A percentile compares a stretch with the other conserved stretches of the same genome.
Conservation (phyloP, 37 sponge, comb jelly and placozoan species). For the Mnemiopsis leidyi region DNA sequence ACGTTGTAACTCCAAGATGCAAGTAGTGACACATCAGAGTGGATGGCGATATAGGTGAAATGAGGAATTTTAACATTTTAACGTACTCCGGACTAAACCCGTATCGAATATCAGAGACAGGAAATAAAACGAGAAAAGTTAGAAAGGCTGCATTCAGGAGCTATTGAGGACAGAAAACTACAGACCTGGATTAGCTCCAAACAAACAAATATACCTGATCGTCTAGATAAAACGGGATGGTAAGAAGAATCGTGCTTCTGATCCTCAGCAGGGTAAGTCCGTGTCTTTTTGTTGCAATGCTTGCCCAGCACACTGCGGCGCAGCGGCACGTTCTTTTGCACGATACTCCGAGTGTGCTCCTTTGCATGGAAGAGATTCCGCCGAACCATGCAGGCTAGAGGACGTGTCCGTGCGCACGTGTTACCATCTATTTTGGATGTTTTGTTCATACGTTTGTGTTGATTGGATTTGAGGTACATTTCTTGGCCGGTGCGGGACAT, state of each 20-base stretch:
- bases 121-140: too few relatives aligned
- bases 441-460: constrained; percentile 53
- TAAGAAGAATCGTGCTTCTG: constrained; percentile 11
- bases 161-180: too few relatives aligned
- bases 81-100: too few relatives aligned
- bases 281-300: background rate
- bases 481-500: constrained; percentile 31
- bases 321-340: constrained; percentile 5
- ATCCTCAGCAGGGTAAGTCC: background rate
- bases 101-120: too few relatives aligned
- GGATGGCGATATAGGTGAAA: too few relatives aligned
- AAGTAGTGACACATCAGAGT: too few relatives aligned
- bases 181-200: too few relatives aligned
- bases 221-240: constrained; percentile 30
- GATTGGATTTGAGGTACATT: constrained; percentile 52
- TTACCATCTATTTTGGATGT: constrained; percentile 37
- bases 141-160: too few relatives aligned
- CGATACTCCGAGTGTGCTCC: background rate
- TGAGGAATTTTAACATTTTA: too few relatives aligned
- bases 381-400: constrained; percentile 47
- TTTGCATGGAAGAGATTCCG: background rate
- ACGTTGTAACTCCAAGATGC: too few relatives aligned
- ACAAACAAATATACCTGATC: constrained; percentile 6
- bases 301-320: constrained; percentile 24
- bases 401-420: constrained; percentile 32